These are phyloP conservation scores for Gastracanthus pulcherrimus DNA, from an alignment of 2,888 invertebrate genomes.

Conservation along the genomic window DNA sequence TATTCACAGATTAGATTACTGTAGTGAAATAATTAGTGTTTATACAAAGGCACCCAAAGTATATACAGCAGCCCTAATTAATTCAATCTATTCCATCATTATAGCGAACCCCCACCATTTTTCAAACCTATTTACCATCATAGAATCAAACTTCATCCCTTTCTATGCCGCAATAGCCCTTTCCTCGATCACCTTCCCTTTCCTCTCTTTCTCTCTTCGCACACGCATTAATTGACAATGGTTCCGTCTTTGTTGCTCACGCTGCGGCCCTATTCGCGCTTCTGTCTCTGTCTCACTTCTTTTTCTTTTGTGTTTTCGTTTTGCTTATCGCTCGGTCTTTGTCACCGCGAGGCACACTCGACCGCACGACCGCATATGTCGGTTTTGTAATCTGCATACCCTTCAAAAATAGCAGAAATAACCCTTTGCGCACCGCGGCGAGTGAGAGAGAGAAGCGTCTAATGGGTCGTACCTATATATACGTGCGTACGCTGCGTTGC, in stretches of 20 bases:
- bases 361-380: slow-evolving; percentile 54
- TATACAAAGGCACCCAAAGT: neutral
- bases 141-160: too few species aligned
- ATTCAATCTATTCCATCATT: slow-evolving; percentile 33
- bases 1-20: too few species aligned
- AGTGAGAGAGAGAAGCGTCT: neutral
- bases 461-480: neutral
- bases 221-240: too few species aligned
- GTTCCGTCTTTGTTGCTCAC: too few species aligned
- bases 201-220: too few species aligned
- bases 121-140: neutral
- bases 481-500: neutral
- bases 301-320: slow-evolving; percentile 18
- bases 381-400: slow-evolving; percentile 54
- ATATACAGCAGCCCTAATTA: neutral
- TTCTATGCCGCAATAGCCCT: neutral
- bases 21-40: too few species aligned
- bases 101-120: slow-evolving; percentile 1
- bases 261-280: too few species aligned
- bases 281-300: too few species aligned
- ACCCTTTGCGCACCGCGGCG: neutral
- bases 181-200: neutral
- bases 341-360: slow-evolving; percentile 42
- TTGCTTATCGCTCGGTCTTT: slow-evolving; percentile 30
- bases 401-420: slow-evolving; percentile 36